These are phyloP conservation scores for Drosophila bocki DNA, from an alignment of 1,140 invertebrate species.

Conservation along the genomic window DNA sequence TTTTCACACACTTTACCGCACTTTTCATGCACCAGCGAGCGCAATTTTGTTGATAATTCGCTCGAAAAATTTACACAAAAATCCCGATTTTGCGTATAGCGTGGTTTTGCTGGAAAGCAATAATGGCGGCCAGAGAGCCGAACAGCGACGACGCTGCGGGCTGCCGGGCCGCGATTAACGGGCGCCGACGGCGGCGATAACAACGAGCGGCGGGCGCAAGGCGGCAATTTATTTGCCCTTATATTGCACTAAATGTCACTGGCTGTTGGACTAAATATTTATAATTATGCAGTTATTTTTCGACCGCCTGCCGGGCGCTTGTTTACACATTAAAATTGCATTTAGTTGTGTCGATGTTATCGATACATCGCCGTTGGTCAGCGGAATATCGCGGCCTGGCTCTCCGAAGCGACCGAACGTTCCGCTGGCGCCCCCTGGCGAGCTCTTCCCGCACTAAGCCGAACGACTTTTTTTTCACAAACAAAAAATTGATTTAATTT, in stretches of 20 bases:
- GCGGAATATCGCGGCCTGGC: conserved; percentile 4
- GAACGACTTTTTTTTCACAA: conserved; percentile 75
- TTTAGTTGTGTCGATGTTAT: conserved; percentile 7
- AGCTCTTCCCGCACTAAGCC: conserved; percentile 21
- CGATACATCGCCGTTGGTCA: conserved; percentile 33
- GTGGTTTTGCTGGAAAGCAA: conserved; percentile 82
- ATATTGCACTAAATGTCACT: neutral
- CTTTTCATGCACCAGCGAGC: conserved; percentile 65
- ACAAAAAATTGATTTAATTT: conserved; percentile 83
- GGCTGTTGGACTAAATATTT: conserved; percentile 2
- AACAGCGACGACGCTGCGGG: conserved; percentile 69
- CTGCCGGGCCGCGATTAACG: conserved; percentile 55
- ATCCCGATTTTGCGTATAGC: conserved; percentile 79
- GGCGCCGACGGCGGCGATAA: conserved; percentile 45
- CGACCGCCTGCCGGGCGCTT: neutral
- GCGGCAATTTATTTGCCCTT: conserved; percentile 11
- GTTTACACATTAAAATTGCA: conserved; percentile 10
- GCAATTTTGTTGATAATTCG: conserved; percentile 79
- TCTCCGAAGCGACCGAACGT: conserved; percentile 43
- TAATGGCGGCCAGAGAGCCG: conserved; percentile 80
- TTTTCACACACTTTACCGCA: conserved; percentile 70
- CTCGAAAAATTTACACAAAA: conserved; percentile 72
- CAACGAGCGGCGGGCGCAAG: conserved; percentile 9
- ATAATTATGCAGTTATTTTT: neutral
- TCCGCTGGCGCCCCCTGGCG: conserved; percentile 49